These are phyloP conservation scores for Pterophyllum scalare DNA, from an alignment of 2,113 vertebrate species.

Conservation along the genomic window DNA sequence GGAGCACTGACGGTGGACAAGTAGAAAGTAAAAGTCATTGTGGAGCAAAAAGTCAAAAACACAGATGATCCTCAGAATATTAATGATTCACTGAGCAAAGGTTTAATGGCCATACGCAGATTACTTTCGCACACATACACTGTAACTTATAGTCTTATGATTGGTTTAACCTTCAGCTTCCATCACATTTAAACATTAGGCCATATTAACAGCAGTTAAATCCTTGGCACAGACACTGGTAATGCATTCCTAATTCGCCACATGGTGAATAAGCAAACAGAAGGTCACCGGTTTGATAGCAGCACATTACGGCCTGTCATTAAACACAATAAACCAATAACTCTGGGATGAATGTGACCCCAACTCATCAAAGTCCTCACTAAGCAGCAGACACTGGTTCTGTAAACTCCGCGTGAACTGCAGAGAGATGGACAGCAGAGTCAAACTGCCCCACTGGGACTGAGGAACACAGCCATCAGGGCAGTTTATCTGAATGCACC, in stretches of 20 bases:
- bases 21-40: neutral
- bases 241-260: conserved; percentile 40
- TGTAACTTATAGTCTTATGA: neutral
- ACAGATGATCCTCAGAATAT: neutral
- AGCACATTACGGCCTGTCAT: conserved; percentile 58
- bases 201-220: conserved; percentile 39
- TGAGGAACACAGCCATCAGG: neutral
- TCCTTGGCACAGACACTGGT: conserved; percentile 27
- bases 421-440: conserved; percentile 19
- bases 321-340: conserved; percentile 62
- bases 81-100: neutral
- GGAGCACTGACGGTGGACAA: conserved; percentile 85
- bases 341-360: conserved; percentile 59
- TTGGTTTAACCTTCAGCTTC: conserved; percentile 57
- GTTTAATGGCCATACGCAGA: neutral
- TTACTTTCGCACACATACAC: neutral
- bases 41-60: neutral
- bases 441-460: conserved; percentile 50
- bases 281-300: conserved; percentile 58
- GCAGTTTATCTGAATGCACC: conserved; percentile 20
- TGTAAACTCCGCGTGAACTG: conserved; percentile 52
- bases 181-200: conserved; percentile 1
- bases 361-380: conserved; percentile 23
- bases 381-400: conserved; percentile 15
- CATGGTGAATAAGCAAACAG: conserved; percentile 51